phyloP scores from a whole-genome alignment of 1,140 invertebrate species.

The Aricia agestis region DNA sequence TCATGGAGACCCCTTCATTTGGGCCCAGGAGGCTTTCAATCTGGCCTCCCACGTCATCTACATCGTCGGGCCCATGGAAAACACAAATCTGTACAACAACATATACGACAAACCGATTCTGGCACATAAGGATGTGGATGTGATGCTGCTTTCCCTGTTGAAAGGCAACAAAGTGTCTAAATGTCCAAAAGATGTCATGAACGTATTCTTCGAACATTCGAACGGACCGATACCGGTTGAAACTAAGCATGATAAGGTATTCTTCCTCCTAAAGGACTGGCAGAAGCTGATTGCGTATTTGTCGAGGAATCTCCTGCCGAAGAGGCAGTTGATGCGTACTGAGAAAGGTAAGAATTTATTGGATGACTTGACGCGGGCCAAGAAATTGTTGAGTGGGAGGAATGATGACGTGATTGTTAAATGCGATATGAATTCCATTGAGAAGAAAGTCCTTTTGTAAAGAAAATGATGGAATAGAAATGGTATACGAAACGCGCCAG shows the following conservation, averaged over 20 bases:
- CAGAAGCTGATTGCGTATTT: conserved; percentile 58
- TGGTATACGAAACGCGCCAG: neutral
- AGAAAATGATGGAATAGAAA: conserved; percentile 1
- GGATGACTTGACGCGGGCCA: conserved; percentile 57
- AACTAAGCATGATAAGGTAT: conserved; percentile 46
- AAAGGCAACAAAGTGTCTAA: conserved; percentile 32
- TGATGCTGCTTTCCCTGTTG: conserved; percentile 43
- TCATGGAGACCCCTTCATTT: conserved; percentile 56
- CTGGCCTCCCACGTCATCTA: conserved; percentile 54
- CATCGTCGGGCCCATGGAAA: conserved; percentile 52
- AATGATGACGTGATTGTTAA: conserved; percentile 44
- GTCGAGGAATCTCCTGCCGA: conserved; percentile 57
- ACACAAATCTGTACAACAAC: conserved; percentile 50
- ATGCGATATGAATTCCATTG: conserved; percentile 47
- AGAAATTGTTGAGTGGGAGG: conserved; percentile 48
- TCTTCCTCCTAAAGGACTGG: conserved; percentile 58
- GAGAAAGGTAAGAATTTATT: conserved; percentile 56
- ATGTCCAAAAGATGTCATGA: conserved; percentile 47
- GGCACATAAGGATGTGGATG: conserved; percentile 49
- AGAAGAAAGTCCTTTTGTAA: conserved; percentile 58
- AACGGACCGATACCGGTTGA: conserved; percentile 49
- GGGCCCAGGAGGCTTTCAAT: conserved; percentile 53
- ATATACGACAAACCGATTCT: conserved; percentile 65
- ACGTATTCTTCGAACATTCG: conserved; percentile 63
- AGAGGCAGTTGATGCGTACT: conserved; percentile 53